Base-by-base conservation (phyloP, 2,113 vertebrate genomes). In the Proteles cristata region DNA sequence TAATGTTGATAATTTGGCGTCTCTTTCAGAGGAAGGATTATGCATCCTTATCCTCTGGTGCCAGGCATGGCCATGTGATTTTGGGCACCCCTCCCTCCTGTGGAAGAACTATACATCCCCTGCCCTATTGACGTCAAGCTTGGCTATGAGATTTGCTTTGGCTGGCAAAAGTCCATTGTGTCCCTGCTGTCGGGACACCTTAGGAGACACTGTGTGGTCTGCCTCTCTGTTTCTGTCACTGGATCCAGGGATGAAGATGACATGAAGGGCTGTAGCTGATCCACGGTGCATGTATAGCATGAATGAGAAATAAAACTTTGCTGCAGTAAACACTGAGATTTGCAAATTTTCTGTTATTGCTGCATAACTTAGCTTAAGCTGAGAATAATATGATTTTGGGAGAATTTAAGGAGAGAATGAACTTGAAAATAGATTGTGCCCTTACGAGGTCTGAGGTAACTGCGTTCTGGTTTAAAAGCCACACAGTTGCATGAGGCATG, bases 81-180 rank as follows among this genome's bases (percentile, higher is more conserved):
- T 80, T 39, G 69, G 97, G 97, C 92, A 58, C 50, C 26, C 45
- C 21, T 61, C 73, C 48, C 21, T 80, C 15, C 45, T 14, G 11
- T 65, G n/a, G 79, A 92, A 90, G 87, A 9, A 74, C 33, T 61
- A 1, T 65, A 2, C 2, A 8, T 73, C 39, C 48, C 79, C 50
- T 94, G 88, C 90, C 76, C 71, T 50, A 1, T 26, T 94, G 96
- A 96, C 2, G 7, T 92, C 87, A 96, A 76, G 48, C 87, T 81
- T 81, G 73, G 83, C 89, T 50, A 8, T 31, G 79, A 89, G 94
- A 61, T 94, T 93, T 88, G 95, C 74, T 93, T 73, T 92, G 96
- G 74, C 84, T 93, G 87, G 81, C 76, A 63, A 71, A 81, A 94
- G 15, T 4, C 48, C 83, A 95, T 63, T 8, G 50, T 68, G 88